Evolutionary conservation across 2,888 invertebrate species (phyloP).

Genomic region (Cactoblastis cactorum): DNA sequence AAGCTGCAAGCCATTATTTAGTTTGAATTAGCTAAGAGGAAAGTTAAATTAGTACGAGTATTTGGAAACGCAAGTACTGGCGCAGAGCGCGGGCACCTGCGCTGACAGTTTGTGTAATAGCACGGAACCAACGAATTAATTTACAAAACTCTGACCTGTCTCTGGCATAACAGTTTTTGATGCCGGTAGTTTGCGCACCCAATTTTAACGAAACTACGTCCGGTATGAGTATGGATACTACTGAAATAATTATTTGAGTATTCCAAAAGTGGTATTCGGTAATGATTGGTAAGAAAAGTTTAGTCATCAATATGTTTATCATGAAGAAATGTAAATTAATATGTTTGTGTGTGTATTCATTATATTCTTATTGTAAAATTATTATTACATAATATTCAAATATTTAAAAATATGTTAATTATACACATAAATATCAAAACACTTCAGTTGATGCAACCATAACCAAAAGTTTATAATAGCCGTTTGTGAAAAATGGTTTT

Average conservation of each 20-base stretch:
- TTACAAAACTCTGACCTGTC: slow-evolving; percentile 70
- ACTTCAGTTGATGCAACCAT: no score
- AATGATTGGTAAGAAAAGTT: no score
- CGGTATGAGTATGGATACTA: slow-evolving; percentile 20
- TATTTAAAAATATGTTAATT: no score
- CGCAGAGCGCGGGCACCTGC: slow-evolving; percentile 61
- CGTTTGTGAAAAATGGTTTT: neutral
- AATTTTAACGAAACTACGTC: slow-evolving; percentile 21
- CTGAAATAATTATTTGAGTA: no score
- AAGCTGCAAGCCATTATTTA: slow-evolving; percentile 48
- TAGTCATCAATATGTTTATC: no score
- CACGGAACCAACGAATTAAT: slow-evolving; percentile 73
- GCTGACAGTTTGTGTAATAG: slow-evolving; percentile 74
- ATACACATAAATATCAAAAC: no score
- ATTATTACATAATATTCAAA: no score
- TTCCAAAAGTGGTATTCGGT: no score
- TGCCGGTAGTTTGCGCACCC: slow-evolving; percentile 40
- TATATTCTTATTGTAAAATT: no score
- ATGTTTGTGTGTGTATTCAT: no score
- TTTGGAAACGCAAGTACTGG: slow-evolving; percentile 69
- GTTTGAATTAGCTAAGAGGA: slow-evolving; percentile 58
- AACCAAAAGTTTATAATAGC: neutral
- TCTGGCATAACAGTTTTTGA: slow-evolving; percentile 64
- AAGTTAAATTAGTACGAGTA: slow-evolving; percentile 71
- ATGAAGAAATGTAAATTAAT: no score